Percentiles rank a stretch among this genome's conserved stretches.
Conservation (phyloP, 35 echinoderm and acorn worm species). For the Apostichopus californicus region DNA sequence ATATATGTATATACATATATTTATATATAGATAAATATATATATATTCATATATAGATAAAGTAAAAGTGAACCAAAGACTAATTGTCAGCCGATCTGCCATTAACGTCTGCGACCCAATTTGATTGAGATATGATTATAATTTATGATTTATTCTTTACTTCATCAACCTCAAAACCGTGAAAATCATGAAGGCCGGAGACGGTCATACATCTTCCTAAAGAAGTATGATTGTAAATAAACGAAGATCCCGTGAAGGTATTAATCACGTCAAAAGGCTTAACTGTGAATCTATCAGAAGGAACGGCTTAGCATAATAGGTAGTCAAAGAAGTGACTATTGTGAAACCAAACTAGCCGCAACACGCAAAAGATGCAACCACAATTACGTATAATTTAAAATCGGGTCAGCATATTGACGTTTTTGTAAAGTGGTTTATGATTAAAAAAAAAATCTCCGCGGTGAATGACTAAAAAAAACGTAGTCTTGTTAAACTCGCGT, state of each 20-base stretch:
- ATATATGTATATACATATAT: too few species aligned
- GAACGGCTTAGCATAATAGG: too few species aligned
- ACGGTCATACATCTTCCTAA: neutral
- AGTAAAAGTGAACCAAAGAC: too few species aligned
- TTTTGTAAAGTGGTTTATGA: neutral
- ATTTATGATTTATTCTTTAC: slow-evolving; percentile 6
- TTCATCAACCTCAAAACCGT: neutral
- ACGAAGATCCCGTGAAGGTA: neutral
- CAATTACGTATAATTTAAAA: too few species aligned
- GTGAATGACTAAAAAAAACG: too few species aligned
- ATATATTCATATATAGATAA: too few species aligned
- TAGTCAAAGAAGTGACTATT: too few species aligned
- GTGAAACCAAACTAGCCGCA: neutral
- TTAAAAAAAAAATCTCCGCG: neutral
- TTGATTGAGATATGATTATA: slow-evolving; percentile 4
- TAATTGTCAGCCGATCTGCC: neutral
- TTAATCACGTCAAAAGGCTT: neutral
- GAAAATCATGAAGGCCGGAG: neutral
- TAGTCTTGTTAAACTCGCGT: too few species aligned
- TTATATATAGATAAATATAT: too few species aligned
- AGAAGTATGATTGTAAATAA: neutral
- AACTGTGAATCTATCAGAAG: neutral
- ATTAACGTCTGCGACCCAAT: neutral
- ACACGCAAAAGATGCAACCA: neutral
- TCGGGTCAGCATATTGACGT: neutral